A percentile compares a stretch with the other conserved stretches of the same genome.
These are phyloP conservation scores for Nysson spinosus DNA, from an alignment of 2,888 invertebrate species.

Conservation along the genomic window DNA sequence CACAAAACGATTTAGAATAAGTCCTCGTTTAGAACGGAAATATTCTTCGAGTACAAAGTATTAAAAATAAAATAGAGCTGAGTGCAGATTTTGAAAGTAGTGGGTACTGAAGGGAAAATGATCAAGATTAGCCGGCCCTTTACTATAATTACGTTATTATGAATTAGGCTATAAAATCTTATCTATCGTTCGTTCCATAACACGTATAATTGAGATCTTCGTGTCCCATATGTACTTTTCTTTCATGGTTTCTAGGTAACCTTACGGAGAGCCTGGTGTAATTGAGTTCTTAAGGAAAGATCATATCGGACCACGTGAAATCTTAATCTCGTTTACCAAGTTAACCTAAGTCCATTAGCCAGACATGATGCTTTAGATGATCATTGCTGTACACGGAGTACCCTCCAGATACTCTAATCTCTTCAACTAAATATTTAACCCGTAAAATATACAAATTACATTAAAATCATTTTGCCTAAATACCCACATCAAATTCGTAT, in stretches of 20 bases:
- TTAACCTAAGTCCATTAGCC: slow-evolving; percentile 58
- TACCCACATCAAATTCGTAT: neutral
- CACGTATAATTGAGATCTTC: slow-evolving; percentile 13
- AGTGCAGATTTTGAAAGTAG: too few species aligned
- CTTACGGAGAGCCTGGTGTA: slow-evolving; percentile 40
- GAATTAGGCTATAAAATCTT: neutral
- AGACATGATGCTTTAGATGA: slow-evolving; percentile 54
- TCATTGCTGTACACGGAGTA: slow-evolving; percentile 43
- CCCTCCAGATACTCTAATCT: slow-evolving; percentile 30
- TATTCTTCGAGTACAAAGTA: too few species aligned
- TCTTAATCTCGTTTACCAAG: slow-evolving; percentile 63
- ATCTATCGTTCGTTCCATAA: slow-evolving; percentile 5
- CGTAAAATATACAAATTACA: neutral
- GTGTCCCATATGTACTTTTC: slow-evolving; percentile 11
- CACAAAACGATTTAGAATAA: too few species aligned
- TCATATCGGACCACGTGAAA: slow-evolving; percentile 60
- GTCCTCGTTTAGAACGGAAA: too few species aligned
- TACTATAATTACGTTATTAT: neutral
- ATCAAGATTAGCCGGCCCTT: too few species aligned
- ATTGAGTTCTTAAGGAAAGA: slow-evolving; percentile 62
- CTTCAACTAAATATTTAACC: neutral
- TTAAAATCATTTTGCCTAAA: too few species aligned
- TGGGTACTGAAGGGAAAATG: too few species aligned
- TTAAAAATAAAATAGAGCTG: too few species aligned
- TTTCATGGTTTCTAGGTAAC: slow-evolving; percentile 15